A percentile compares a stretch with the other conserved stretches of the same genome.
Evolutionary conservation across 37 sponge, comb jelly and placozoan species (phyloP).

Genomic region (Cladorhizidae sp.): DNA sequence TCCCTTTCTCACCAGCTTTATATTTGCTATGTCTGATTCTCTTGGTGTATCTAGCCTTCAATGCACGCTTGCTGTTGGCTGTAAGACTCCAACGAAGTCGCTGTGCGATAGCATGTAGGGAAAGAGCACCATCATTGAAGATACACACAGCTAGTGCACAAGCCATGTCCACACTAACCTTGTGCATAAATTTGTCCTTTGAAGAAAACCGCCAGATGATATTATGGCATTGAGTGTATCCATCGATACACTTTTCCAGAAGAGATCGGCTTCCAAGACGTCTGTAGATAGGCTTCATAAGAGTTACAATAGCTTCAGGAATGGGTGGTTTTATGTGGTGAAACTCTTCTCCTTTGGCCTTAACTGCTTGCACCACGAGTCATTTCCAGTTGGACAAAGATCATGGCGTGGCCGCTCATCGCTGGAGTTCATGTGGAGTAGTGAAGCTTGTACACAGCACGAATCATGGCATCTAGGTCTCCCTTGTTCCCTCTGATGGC

Average conservation of each 20-base stretch:
- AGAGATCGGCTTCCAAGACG: neutral
- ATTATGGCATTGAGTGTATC: neutral
- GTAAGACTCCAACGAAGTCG: neutral
- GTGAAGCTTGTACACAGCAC: slow-evolving; percentile 14
- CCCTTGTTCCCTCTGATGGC: slow-evolving; percentile 28
- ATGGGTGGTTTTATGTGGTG: slow-evolving; percentile 11
- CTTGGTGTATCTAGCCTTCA: neutral
- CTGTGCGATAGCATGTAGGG: too few species aligned
- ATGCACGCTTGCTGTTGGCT: too few species aligned
- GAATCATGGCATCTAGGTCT: slow-evolving; percentile 10
- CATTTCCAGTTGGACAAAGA: too few species aligned
- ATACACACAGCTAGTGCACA: too few species aligned
- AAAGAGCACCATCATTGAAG: too few species aligned
- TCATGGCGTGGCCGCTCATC: too few species aligned
- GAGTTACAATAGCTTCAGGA: neutral
- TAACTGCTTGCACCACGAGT: too few species aligned
- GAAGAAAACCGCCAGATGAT: neutral
- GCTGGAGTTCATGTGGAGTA: too few species aligned
- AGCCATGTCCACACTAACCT: too few species aligned
- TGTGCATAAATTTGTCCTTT: too few species aligned
- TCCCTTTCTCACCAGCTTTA: too few species aligned
- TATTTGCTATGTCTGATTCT: neutral
- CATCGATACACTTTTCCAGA: neutral
- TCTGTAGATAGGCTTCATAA: neutral
- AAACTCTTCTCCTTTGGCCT: too few species aligned